These are phyloP conservation scores for Ips nitidus DNA, from an alignment of 1,140 invertebrate species.

Conservation along the genomic window DNA sequence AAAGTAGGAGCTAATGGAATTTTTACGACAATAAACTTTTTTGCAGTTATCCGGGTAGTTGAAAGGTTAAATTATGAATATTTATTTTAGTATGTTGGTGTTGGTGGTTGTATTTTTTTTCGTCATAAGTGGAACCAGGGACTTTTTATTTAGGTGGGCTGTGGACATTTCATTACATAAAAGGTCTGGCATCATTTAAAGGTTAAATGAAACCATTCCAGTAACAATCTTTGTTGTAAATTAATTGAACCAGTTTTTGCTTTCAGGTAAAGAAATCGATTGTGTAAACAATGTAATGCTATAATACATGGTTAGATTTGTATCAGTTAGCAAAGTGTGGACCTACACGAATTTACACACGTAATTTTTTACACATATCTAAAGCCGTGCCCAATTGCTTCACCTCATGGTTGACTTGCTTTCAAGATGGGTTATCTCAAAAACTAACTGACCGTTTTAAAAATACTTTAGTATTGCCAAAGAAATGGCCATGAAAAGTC, in stretches of 20 bases:
- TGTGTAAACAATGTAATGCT: background rate
- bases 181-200: background rate
- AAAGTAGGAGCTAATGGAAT: background rate
- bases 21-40: no score
- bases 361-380: background rate
- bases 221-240: background rate
- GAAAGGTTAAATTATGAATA: no score
- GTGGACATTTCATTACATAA: no score
- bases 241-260: conserved; percentile 3
- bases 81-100: no score
- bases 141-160: no score
- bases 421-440: conserved; percentile 13
- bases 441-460: conserved; percentile 6
- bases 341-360: no score
- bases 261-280: background rate
- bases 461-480: conserved; percentile 8
- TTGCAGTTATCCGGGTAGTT: no score
- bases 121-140: no score
- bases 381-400: background rate
- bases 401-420: background rate
- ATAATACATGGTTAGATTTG: background rate
- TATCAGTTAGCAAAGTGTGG: background rate
- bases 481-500: background rate
- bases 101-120: no score
- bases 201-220: background rate